Base-by-base conservation (phyloP, 1,140 invertebrate genomes). In the Musca vetustissima region DNA sequence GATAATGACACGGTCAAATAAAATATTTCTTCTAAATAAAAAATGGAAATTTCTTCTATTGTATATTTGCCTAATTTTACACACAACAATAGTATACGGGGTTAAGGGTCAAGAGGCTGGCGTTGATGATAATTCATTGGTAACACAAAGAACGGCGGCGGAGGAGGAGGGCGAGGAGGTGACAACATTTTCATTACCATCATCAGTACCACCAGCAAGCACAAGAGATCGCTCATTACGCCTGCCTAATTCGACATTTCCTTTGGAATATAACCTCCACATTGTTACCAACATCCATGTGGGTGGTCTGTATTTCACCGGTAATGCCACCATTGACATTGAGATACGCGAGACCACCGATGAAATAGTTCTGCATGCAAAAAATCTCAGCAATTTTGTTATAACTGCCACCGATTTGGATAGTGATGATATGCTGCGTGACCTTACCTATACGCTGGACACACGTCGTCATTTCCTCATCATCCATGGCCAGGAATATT, bases 231-330 rank as follows among this genome's bases (percentile, higher is more conserved):
- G 70, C 21, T 43, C 67, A 9, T 85, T 89, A 69, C 85, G 88
- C 1, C 84, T 94, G 7, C 88, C 90, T 0, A 78, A 73, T 3
- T 75, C 85, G 36, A 85, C 88, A 0, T 72, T 80, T 17, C 91
- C 91, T 0, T 74, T 86, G 15, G 85, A 87, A 73, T 92, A 92
- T 75, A 86, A 90, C 43, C 82, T 92, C 13, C 84, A 84, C 25
- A 84, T 92, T 0, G 85, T 85, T 75, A 86, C 89, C 1, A 84
- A 90, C 70, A 84, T 91, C 14, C 83, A 85, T 65, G 77, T 83
- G 32, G 83, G 81, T 0, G 79, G 79, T 2, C 81, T 74, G 22
- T 76, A 73, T 4, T 91, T 90, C 77, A 80, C 70, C 47, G 90
- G 90, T 24, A 81, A 81, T 32, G 88, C 89, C 1, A 83, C 77